These are phyloP conservation scores for Chirona hameri DNA, from an alignment of 2,888 invertebrate species.

Conservation along the genomic window DNA sequence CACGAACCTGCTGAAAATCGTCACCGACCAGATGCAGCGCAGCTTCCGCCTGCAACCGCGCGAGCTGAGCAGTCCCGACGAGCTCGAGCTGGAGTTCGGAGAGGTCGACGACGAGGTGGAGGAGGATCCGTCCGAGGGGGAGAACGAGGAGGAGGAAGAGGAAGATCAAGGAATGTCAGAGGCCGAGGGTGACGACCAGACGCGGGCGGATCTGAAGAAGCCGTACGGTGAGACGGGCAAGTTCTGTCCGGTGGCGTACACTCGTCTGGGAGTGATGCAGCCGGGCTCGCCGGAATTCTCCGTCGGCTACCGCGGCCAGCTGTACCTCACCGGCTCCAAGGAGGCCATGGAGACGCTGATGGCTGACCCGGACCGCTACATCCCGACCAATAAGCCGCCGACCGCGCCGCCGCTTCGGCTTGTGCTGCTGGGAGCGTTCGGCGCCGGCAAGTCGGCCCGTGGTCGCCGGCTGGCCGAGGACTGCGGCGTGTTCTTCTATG, in stretches of 20 bases:
- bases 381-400: not conserved
- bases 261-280: not conserved
- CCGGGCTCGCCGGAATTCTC: not conserved
- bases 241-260: not conserved
- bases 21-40: not conserved
- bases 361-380: conserved; percentile 2
- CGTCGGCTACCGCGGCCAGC: not conserved
- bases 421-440: not conserved
- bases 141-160: conserved; percentile 23
- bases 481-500: not conserved
- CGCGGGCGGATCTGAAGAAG: not conserved
- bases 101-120: conserved; percentile 23
- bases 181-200: not conserved
- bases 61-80: not conserved
- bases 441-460: not conserved
- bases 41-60: too few species aligned
- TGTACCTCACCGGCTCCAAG: not conserved
- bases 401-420: not conserved
- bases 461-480: not conserved
- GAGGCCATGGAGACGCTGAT: not conserved
- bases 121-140: not conserved
- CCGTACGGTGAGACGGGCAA: not conserved
- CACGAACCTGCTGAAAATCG: not conserved
- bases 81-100: conserved; percentile 7
- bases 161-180: not conserved